A percentile compares a stretch with the other conserved stretches of the same genome.
Evolutionary conservation across 2,113 vertebrate genomes (phyloP).

Genomic region (Coracopsis vasa): DNA sequence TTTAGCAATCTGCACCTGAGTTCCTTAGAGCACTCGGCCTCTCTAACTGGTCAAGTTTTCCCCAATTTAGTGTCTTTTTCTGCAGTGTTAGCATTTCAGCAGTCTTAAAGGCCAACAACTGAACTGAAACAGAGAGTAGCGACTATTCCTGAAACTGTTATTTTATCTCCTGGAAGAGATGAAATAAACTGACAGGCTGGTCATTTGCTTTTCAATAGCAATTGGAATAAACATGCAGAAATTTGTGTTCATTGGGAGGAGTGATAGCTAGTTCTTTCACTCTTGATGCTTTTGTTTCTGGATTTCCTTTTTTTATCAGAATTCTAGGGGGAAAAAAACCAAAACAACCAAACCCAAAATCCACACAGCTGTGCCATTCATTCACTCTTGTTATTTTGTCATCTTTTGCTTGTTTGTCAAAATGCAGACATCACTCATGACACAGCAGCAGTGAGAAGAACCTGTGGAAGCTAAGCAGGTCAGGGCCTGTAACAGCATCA

Average conservation of each 20-base stretch:
- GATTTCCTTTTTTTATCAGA: conserved; percentile 1
- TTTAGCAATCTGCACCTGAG: neutral
- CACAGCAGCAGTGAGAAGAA: neutral
- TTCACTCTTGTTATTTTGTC: neutral
- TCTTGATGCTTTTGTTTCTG: neutral
- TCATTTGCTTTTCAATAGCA: neutral
- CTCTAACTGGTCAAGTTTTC: neutral
- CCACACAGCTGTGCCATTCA: conserved; percentile 2
- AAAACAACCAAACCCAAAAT: neutral
- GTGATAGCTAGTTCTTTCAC: neutral
- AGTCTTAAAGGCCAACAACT: neutral
- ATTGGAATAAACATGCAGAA: neutral
- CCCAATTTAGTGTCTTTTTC: neutral
- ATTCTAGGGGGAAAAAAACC: neutral
- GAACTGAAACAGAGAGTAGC: neutral
- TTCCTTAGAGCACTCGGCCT: neutral
- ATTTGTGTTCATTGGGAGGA: neutral
- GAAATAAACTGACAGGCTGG: neutral
- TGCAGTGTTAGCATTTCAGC: neutral
- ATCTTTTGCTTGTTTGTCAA: neutral
- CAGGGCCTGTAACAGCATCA: neutral
- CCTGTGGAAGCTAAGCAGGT: neutral
- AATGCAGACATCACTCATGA: neutral
- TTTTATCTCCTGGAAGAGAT: neutral
- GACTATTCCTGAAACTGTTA: neutral